Conservation (phyloP, 1,140 invertebrate genomes). For the Heliothis virescens region DNA sequence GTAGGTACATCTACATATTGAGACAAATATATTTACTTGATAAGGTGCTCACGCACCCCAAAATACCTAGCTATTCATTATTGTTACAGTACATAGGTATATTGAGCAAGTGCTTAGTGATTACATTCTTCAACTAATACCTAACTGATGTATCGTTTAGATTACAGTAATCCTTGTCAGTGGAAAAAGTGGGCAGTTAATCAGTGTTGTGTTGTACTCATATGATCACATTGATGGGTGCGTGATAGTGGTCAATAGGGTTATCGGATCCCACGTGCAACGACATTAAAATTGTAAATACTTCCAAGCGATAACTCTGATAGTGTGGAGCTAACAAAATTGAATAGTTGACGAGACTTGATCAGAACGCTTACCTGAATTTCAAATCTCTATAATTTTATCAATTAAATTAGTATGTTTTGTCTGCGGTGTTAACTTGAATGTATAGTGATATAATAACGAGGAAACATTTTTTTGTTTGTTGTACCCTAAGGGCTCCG, state of each 20-base stretch:
- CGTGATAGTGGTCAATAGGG: slow-evolving; percentile 23
- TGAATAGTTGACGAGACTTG: too few species aligned
- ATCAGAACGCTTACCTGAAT: too few species aligned
- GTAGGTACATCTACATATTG: background rate
- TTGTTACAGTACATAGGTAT: too few species aligned
- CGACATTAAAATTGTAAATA: slow-evolving; percentile 19
- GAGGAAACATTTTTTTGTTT: too few species aligned
- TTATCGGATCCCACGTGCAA: slow-evolving; percentile 29
- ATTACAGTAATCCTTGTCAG: slow-evolving; percentile 23
- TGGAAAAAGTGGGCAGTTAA: slow-evolving; percentile 2
- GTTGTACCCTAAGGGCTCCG: too few species aligned
- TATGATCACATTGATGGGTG: background rate
- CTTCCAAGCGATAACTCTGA: slow-evolving; percentile 6
- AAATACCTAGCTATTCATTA: too few species aligned
- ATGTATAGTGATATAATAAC: too few species aligned
- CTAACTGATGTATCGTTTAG: background rate
- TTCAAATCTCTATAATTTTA: too few species aligned
- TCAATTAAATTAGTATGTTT: too few species aligned
- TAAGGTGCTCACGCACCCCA: background rate
- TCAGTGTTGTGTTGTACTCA: slow-evolving; percentile 13
- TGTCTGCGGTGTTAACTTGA: too few species aligned
- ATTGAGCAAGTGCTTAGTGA: background rate
- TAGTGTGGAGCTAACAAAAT: background rate
- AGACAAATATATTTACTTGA: background rate
- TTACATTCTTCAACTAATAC: background rate